Evolutionary conservation across 2,888 invertebrate genomes (phyloP).

Genomic region (Temnothorax unifasciatus): DNA sequence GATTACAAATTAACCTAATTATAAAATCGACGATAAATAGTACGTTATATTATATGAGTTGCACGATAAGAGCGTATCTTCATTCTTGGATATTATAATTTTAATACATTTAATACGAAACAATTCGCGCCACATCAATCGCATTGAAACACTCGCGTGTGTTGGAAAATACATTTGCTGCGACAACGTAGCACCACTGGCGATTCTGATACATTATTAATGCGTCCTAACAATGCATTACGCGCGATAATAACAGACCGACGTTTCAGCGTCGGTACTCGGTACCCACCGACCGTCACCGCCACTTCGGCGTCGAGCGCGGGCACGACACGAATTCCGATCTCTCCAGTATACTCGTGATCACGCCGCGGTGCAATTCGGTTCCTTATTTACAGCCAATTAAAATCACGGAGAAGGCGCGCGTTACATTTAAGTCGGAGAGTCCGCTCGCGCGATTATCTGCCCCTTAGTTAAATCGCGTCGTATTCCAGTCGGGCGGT

Average conservation of each 20-base stretch:
- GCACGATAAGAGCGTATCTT: background rate
- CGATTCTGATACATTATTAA: slow-evolving; percentile 37
- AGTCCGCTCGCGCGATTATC: background rate
- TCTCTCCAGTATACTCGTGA: background rate
- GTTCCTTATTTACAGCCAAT: slow-evolving; percentile 22
- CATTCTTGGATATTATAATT: background rate
- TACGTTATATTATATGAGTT: too few species aligned
- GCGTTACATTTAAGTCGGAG: background rate
- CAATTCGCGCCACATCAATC: background rate
- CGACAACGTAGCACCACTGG: slow-evolving; percentile 5
- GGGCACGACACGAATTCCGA: slow-evolving; percentile 1
- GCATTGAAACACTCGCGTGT: background rate
- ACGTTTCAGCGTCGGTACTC: too few species aligned
- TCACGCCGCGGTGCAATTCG: slow-evolving; percentile 9
- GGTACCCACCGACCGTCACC: background rate
- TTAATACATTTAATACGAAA: background rate
- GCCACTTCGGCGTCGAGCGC: slow-evolving; percentile 6
- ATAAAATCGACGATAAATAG: background rate
- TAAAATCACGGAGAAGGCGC: background rate
- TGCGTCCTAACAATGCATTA: slow-evolving; percentile 19
- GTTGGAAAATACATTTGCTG: slow-evolving; percentile 1
- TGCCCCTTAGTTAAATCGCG: background rate
- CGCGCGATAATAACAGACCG: slow-evolving; percentile 6
- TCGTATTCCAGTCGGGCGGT: background rate
- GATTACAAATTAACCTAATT: background rate